These are phyloP conservation scores for Fundulus diaphanus DNA, from an alignment of 2,797 vertebrate species.

Conservation along the genomic window DNA sequence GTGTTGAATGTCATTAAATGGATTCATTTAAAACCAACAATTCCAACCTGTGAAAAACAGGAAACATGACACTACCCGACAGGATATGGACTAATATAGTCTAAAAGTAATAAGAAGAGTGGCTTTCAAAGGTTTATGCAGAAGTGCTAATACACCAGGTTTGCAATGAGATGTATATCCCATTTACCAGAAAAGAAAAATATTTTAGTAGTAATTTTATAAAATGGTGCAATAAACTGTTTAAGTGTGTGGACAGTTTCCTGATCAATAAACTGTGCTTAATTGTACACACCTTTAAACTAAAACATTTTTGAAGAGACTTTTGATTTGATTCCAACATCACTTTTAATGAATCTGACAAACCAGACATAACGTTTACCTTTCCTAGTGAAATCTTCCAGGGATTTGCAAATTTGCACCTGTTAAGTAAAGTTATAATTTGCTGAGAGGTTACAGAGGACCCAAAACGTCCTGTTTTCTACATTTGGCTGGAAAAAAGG, in stretches of 20 bases:
- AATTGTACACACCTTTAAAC: neutral
- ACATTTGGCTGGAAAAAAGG: neutral
- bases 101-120: neutral
- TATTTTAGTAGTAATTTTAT: no score
- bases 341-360: no score
- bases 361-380: no score
- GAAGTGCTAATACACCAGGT: neutral
- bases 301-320: neutral
- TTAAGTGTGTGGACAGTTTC: no score
- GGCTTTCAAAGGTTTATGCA: neutral
- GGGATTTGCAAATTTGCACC: no score
- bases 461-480: neutral
- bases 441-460: neutral
- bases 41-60: slow-evolving; percentile 5
- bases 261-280: neutral
- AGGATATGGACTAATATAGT: slow-evolving; percentile 5
- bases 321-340: neutral
- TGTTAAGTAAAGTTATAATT: neutral
- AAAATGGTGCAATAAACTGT: no score
- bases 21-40: slow-evolving; percentile 5
- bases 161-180: neutral
- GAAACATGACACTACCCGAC: slow-evolving; percentile 2
- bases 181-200: neutral
- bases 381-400: no score
- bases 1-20: no score